These are phyloP conservation scores for Octodon degus DNA, from an alignment of 2,113 vertebrate genomes.

Conservation along the genomic window DNA sequence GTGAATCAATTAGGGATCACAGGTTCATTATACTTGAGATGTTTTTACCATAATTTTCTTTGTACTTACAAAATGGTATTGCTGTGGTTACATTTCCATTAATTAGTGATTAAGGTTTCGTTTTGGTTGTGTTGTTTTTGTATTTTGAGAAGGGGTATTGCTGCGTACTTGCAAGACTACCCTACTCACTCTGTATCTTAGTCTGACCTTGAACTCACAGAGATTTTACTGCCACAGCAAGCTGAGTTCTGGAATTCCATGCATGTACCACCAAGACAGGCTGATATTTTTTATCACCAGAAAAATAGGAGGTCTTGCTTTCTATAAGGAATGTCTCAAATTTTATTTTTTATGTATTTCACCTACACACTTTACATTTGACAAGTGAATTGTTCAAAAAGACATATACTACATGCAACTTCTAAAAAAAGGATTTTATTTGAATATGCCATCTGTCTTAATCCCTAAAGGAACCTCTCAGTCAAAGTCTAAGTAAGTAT, in stretches of 20 bases:
- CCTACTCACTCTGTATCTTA: background rate
- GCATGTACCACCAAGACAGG: rapidly evolving
- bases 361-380: background rate
- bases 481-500: background rate
- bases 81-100: background rate
- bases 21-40: background rate
- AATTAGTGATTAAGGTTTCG: background rate
- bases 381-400: conserved; percentile 31
- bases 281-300: background rate
- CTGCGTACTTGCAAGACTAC: background rate
- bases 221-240: background rate
- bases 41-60: background rate
- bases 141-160: background rate
- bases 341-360: conserved; percentile 48
- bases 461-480: background rate
- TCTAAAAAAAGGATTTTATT: conserved; percentile 4
- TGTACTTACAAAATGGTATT: background rate
- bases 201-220: background rate
- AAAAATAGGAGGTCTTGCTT: background rate
- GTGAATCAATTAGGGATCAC: background rate
- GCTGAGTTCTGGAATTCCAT: background rate
- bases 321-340: background rate
- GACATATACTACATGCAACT: conserved; percentile 30
- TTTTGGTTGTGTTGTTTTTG: background rate
- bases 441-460: conserved; percentile 13